phyloP scores from a whole-genome alignment of 1,140 invertebrate species.

The Araneus ventricosus region DNA sequence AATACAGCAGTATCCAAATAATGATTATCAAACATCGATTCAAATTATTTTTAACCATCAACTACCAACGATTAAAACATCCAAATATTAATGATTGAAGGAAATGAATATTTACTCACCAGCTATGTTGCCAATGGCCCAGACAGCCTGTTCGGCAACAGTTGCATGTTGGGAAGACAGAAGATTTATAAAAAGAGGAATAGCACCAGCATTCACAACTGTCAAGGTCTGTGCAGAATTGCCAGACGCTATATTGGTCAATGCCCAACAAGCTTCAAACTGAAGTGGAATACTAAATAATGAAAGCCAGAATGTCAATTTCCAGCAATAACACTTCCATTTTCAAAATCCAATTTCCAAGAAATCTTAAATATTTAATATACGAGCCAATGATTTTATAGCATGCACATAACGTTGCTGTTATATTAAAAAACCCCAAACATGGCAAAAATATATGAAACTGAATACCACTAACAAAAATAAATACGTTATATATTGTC shows the following conservation, averaged over 20 bases:
- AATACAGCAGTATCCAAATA: no score
- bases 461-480: no score
- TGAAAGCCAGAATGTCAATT: background rate
- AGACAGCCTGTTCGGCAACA: constrained; percentile 97
- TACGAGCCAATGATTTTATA: no score
- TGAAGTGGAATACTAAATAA: constrained; percentile 88
- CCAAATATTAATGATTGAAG: no score
- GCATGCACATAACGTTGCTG: no score
- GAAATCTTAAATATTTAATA: no score
- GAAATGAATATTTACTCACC: constrained; percentile 26
- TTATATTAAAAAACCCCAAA: no score
- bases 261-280: constrained; percentile 98
- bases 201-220: constrained; percentile 89
- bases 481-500: no score
- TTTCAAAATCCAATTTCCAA: background rate
- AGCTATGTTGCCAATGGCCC: constrained; percentile 84
- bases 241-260: constrained; percentile 98
- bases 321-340: background rate
- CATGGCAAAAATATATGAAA: no score
- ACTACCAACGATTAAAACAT: no score
- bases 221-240: constrained; percentile 93
- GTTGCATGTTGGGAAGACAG: constrained; percentile 87
- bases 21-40: no score
- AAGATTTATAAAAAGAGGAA: constrained; percentile 90
- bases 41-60: no score